Evolutionary conservation across 2,888 invertebrate genomes (phyloP).

Genomic region (Bibio marci): DNA sequence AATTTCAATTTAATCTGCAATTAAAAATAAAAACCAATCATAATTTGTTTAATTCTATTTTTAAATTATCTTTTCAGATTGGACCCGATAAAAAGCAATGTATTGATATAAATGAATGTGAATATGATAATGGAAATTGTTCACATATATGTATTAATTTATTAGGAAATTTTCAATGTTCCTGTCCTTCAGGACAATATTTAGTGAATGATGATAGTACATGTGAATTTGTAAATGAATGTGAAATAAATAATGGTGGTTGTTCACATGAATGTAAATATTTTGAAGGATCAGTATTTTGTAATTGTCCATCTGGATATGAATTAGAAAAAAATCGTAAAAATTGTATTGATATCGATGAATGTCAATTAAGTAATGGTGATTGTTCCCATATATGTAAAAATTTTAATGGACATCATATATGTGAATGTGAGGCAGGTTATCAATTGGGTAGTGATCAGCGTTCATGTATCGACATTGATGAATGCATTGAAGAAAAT

Average conservation of each 20-base stretch:
- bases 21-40: no score
- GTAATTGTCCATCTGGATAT: slow-evolving; percentile 40
- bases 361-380: slow-evolving; percentile 34
- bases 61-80: background rate
- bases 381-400: slow-evolving; percentile 41
- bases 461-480: slow-evolving; percentile 30
- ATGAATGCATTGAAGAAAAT: slow-evolving; percentile 35
- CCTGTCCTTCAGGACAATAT: slow-evolving; percentile 18
- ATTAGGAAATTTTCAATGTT: slow-evolving; percentile 20
- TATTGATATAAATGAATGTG: slow-evolving; percentile 6
- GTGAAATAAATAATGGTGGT: slow-evolving; percentile 27
- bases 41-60: no score
- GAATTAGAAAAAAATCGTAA: slow-evolving; percentile 28
- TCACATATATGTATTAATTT: slow-evolving; percentile 31
- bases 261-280: slow-evolving; percentile 32
- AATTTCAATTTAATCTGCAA: no score
- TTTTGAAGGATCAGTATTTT: slow-evolving; percentile 29
- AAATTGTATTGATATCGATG: slow-evolving; percentile 31
- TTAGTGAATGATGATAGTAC: slow-evolving; percentile 17
- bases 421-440: slow-evolving; percentile 33
- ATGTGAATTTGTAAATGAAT: slow-evolving; percentile 33
- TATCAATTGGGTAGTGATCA: slow-evolving; percentile 23
- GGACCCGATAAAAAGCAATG: background rate
- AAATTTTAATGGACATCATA: slow-evolving; percentile 33
- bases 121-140: slow-evolving; percentile 25